Base-by-base conservation (phyloP, 2,113 vertebrate species). In the Jaculus jaculus region DNA sequence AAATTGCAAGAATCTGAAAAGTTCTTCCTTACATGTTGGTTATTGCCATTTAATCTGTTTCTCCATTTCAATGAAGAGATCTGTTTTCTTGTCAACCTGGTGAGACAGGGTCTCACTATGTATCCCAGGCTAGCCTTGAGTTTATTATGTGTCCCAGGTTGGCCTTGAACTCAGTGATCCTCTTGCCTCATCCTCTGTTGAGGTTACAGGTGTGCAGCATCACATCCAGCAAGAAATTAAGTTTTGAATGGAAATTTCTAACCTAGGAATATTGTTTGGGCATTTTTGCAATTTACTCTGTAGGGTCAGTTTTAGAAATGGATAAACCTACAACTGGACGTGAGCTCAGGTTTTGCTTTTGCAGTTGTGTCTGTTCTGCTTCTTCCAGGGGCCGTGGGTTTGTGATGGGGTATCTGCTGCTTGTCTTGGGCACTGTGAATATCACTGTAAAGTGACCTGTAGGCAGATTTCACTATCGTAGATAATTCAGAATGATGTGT, bases 1-100 rank as follows among this genome's bases (percentile, higher is more conserved):
- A 95, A 72, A 47, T 87, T 87, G 84, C 54, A 90, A 73, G 18
- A 81, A 73, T 84, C 65, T 73, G 58, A 34, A 89, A 91, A 69
- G 11, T 20, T 8, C 89, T 77, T 82, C 21, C 23, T 94, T 63
- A 65, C 37, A 66, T 32, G 30, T 34, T 83, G 47, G 11, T 73
- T 42, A 32, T 79, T 92, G 34, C 85, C 60, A 51, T 86, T 81
- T 69, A 78, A 84, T 16, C 42, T 65, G 15, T 83, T 82, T 83
- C 47, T 84, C 37, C 54, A 24, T 84, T 69, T 84, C 16, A 66
- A 78, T 24, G 24, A 24, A 20, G 66, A 74, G 58, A 7, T 77
- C 24, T 12, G 79, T 84, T 69, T 34, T 88, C 23, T 24, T 71
- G 16, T 7, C 24, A 63, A 7, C 74, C 15, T 54, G 69, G 69